Percentiles rank a stretch among this genome's conserved stretches.
phyloP scores from a whole-genome alignment of 2,888 invertebrate genomes.

The Clepsis dumicolana region DNA sequence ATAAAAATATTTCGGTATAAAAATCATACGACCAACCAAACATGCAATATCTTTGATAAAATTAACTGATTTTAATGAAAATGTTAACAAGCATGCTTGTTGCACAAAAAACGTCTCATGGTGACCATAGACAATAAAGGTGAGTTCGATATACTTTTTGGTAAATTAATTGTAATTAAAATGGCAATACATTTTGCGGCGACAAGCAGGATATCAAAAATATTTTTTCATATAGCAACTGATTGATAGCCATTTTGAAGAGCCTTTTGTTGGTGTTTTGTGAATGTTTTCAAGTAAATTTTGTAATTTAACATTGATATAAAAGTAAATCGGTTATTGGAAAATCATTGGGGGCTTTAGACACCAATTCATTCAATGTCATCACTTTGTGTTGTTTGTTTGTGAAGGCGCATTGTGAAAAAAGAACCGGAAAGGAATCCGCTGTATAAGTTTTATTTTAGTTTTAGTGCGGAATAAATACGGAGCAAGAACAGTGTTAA shows the following conservation, averaged over 20 bases:
- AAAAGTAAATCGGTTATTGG: conserved; percentile 50
- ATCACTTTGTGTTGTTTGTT: conserved; percentile 69
- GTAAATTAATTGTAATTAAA: conserved; percentile 46
- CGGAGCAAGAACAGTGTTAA: conserved; percentile 23
- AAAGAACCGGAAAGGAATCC: conserved; percentile 79
- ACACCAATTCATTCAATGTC: conserved; percentile 54
- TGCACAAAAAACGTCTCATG: background rate
- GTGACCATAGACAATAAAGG: conserved; percentile 63
- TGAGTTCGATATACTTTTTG: conserved; percentile 21
- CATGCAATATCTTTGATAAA: too few relatives aligned
- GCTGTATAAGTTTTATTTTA: conserved; percentile 66
- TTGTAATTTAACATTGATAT: conserved; percentile 68
- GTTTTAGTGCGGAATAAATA: conserved; percentile 55
- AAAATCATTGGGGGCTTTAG: conserved; percentile 53
- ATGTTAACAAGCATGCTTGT: background rate
- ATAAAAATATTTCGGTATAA: too few relatives aligned
- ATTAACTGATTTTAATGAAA: too few relatives aligned
- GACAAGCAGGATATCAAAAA: conserved; percentile 78
- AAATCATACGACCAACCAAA: too few relatives aligned
- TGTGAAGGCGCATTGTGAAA: conserved; percentile 72
- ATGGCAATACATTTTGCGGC: conserved; percentile 79
- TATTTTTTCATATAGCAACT: conserved; percentile 81
- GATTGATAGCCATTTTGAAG: conserved; percentile 86
- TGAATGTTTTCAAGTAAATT: conserved; percentile 84
- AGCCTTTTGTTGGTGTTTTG: conserved; percentile 87